Evolutionary conservation across 2,797 vertebrate species (phyloP).

Genomic region (Poeciliopsis gracilis): DNA sequence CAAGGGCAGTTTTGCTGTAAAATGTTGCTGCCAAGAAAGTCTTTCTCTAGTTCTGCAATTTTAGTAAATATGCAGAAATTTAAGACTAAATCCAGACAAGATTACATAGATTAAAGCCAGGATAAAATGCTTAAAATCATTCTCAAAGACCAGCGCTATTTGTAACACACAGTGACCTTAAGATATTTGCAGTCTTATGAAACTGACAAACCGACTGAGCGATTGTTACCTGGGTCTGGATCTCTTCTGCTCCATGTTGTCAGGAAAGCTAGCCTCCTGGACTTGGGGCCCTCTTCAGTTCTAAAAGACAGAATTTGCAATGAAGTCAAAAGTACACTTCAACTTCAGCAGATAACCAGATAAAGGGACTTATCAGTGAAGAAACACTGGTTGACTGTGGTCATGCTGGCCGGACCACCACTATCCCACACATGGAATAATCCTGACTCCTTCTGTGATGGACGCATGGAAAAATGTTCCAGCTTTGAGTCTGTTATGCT

Average conservation of each 20-base stretch:
- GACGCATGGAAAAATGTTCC: no score
- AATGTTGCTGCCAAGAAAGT: not conserved
- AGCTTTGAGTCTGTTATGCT: no score
- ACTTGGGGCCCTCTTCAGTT: slow-evolving; percentile 85
- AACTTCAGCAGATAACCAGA: not conserved
- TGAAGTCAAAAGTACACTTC: not conserved
- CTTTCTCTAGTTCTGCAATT: not conserved
- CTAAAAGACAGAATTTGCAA: slow-evolving; percentile 65
- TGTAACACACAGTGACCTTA: not conserved
- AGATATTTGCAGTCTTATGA: not conserved
- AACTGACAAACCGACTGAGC: not conserved
- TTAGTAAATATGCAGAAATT: not conserved
- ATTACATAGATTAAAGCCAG: not conserved
- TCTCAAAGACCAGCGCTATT: not conserved
- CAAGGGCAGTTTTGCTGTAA: not conserved
- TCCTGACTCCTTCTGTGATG: no score
- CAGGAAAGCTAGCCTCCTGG: slow-evolving; percentile 87
- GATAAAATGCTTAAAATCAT: not conserved
- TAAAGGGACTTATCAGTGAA: no score
- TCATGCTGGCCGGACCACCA: no score
- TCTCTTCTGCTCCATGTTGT: slow-evolving; percentile 87
- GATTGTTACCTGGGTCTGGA: slow-evolving; percentile 85
- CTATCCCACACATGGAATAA: no score
- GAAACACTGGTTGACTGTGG: no score
- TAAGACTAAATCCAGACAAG: not conserved